Base-by-base conservation (phyloP, 64 coral and sea anemone genomes). In the Anthopleura sola region DNA sequence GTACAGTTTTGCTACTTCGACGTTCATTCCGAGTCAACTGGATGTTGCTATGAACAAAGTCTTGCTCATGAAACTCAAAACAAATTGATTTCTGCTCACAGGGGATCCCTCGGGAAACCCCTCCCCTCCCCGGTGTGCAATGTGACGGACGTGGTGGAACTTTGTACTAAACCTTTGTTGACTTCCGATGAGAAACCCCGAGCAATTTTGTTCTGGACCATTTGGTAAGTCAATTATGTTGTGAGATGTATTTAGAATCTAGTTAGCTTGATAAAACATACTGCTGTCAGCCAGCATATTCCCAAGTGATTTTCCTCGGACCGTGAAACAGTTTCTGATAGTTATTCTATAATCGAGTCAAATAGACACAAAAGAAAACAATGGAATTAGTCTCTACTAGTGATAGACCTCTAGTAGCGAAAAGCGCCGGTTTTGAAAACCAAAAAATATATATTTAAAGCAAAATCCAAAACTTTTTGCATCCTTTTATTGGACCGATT, bases 131-230 rank as follows among this genome's bases (percentile, higher is more conserved):
- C 94, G 6, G 55, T 86, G 23, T 97, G 91, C 19, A 87, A 48
- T 87, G 94, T 97, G 14, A 82, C 91, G 33, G 90, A 97, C 49
- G 87, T 93, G 9, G 82, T 97, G 21, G 86, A 48, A 13, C 55
- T 49, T 6, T 46, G 76, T 13, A 55, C 55, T 47, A 89, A 75
- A 49, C 57, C 77, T 18, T 40, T 97, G 21, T 36, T 85, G 2
- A 40, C 80, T 32, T 1, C 26, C 28, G 83, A 83, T 16, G 24
- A 82, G 16, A 88, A 82, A 75, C 88, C 91, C 16, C 66, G 80
- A 82, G 90, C 79, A 53, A 23, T 97, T 64, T 55, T 97, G 8
- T 97, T 97, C 48, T 97, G 94, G 94, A 97, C 94, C 19, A 97
- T 89, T 51, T 97, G 94, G 94, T 97, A 88, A 75, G 85, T 55